Evolutionary conservation across 2,797 vertebrate genomes (phyloP), one percentile per base, ranked within the genome.

Genomic region (Chaetodon trifasciatus): DNA sequence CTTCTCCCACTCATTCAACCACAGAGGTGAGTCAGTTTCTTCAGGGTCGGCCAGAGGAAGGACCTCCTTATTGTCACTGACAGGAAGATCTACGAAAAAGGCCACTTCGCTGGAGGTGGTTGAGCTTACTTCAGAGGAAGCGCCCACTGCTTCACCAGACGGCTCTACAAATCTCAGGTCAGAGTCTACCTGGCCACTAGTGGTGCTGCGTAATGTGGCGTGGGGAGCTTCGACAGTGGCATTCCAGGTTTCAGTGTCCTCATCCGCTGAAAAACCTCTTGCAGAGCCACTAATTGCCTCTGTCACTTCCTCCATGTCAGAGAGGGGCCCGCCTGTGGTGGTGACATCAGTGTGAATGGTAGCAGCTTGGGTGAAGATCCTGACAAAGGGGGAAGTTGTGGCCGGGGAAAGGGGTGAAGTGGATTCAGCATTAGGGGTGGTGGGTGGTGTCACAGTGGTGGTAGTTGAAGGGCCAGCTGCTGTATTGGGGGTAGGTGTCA

Each of bases 401-500:
- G 78, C 50, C 46, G 58, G 23, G 28, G 68, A 53, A 12, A 70
- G 37, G 35, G 84, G 47, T 39, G 81, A 52, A 49, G 87, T 87
- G 72, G 89, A 64, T n/a, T 72, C 64, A 66, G 71, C 67, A 8
- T 66, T 50, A 53, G 77, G 57, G 46, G 85, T 76, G 50, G 85
- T 83, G 58, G 86, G 53, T 40, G 76, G 74, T 56, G 82, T 81
- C 47, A 52, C 62, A 49, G 88, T 46, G 24, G 83, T 70, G 76
- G 81, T 55, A 10, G 80, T 35, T 49, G 83, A 58, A 60, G 73
- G 64, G 61, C 58, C 75, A 81, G 78, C 63, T 85, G 90, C 60
- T 73, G 69, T 86, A n/a, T 90, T 90, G 37, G 77, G 71, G 60
- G 75, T 56, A 67, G 91, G 83, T 0, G 89, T 91, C 39, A 91